Conservation (phyloP, 2,888 invertebrate genomes). For the Cheilosia urbana region DNA sequence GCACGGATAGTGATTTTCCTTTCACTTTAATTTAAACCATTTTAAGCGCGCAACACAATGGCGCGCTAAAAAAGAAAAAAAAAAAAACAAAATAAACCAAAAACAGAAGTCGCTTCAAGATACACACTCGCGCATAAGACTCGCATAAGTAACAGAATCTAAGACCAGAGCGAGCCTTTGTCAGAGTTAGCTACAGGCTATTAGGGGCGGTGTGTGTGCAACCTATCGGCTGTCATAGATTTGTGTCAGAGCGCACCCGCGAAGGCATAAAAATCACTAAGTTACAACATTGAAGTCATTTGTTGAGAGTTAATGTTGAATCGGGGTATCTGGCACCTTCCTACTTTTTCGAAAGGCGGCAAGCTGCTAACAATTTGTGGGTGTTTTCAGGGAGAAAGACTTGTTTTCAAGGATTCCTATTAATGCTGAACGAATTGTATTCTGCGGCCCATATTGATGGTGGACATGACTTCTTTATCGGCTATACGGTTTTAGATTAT, state of each 20-base stretch:
- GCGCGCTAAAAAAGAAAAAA: conserved; percentile 29
- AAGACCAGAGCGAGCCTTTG: conserved; percentile 40
- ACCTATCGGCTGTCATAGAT: conserved; percentile 61
- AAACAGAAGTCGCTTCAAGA: conserved; percentile 4
- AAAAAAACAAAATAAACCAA: background rate
- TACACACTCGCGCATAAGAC: background rate
- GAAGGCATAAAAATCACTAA: conserved; percentile 40
- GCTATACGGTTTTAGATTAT: too few relatives aligned
- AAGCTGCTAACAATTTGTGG: conserved; percentile 12
- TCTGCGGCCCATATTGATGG: too few relatives aligned
- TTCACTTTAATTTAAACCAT: conserved; percentile 71
- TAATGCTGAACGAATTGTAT: too few relatives aligned
- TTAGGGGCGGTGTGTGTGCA: conserved; percentile 65
- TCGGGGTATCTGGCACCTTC: conserved; percentile 44
- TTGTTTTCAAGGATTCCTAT: too few relatives aligned
- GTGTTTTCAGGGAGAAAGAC: background rate
- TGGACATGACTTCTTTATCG: too few relatives aligned
- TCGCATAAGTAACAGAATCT: conserved; percentile 40
- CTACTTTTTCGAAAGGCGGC: background rate
- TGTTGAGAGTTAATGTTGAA: conserved; percentile 40
- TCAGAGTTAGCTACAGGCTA: conserved; percentile 37
- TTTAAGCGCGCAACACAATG: conserved; percentile 53
- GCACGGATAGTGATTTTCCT: conserved; percentile 66
- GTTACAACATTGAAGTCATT: conserved; percentile 60
- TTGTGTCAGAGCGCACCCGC: conserved; percentile 48